These are phyloP conservation scores for Leucoraja erinaceus DNA, from an alignment of 2,113 vertebrate genomes.

Conservation along the genomic window DNA sequence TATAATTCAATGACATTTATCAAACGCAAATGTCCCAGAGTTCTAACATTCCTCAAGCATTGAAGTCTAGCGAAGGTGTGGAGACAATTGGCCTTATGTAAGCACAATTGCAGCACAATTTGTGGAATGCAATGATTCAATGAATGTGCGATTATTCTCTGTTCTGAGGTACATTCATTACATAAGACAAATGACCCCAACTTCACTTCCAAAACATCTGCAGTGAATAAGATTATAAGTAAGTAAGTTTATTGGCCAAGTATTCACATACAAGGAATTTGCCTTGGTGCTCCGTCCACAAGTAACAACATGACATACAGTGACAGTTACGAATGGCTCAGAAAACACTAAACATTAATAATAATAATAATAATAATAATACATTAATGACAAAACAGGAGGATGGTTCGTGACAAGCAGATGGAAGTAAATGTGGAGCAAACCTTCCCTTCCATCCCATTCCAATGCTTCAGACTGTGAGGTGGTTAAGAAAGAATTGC, in stretches of 20 bases:
- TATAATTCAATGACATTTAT: background rate
- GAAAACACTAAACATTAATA: no score
- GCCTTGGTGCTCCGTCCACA: no score
- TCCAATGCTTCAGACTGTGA: background rate
- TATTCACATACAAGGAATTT: no score
- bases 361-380: no score
- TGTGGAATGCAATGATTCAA: background rate
- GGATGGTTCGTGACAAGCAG: background rate
- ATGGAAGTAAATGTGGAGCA: background rate
- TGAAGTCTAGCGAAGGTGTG: background rate
- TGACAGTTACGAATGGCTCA: no score
- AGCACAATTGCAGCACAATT: background rate
- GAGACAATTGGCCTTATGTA: background rate
- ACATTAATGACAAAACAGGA: no score
- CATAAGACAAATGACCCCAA: no score
- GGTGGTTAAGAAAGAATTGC: no score
- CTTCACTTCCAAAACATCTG: background rate
- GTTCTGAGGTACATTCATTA: background rate
- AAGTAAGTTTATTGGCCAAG: no score
- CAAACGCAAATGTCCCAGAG: no score
- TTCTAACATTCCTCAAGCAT: background rate
- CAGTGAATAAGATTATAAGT: background rate
- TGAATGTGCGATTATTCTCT: background rate
- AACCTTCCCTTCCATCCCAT: background rate
- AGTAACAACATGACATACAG: no score